phyloP scores from a whole-genome alignment of 2,113 vertebrate genomes.

The Saccopteryx leptura region DNA sequence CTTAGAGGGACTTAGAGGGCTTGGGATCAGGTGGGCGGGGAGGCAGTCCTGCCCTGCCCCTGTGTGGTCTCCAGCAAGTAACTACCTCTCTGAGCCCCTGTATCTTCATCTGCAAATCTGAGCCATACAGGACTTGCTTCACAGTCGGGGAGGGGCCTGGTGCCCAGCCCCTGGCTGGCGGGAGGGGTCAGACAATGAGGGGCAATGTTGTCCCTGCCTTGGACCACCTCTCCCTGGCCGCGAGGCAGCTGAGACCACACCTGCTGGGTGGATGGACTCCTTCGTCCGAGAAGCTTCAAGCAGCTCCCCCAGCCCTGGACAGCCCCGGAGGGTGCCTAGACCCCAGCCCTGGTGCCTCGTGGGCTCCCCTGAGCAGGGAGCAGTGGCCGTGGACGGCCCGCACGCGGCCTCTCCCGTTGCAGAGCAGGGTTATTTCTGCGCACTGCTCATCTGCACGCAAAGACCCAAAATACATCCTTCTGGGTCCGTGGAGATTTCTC shows the following conservation, averaged over 20 bases:
- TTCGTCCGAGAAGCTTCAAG: neutral
- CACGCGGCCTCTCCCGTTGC: neutral
- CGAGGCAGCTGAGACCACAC: neutral
- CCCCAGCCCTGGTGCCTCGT: neutral
- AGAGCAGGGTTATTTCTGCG: neutral
- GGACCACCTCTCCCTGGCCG: neutral
- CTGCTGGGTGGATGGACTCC: rapidly evolving
- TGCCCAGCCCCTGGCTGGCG: neutral
- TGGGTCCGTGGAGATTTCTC: neutral
- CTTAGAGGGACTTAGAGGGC: neutral
- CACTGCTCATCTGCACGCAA: neutral
- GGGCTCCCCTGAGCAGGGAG: neutral
- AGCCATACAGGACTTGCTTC: neutral
- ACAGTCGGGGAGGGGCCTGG: too few species aligned
- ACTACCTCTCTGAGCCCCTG: neutral
- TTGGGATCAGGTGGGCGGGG: neutral
- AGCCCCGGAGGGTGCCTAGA: rapidly evolving
- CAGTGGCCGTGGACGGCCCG: rapidly evolving
- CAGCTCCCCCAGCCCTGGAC: rapidly evolving
- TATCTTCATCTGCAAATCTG: neutral
- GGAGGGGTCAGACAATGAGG: neutral
- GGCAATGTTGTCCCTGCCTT: neutral
- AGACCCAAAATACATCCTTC: constrained; percentile 45
- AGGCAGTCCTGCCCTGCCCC: neutral
- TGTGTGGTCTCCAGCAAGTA: neutral